phyloP scores from a whole-genome alignment of 1,140 invertebrate genomes.

The Pinna nobilis region DNA sequence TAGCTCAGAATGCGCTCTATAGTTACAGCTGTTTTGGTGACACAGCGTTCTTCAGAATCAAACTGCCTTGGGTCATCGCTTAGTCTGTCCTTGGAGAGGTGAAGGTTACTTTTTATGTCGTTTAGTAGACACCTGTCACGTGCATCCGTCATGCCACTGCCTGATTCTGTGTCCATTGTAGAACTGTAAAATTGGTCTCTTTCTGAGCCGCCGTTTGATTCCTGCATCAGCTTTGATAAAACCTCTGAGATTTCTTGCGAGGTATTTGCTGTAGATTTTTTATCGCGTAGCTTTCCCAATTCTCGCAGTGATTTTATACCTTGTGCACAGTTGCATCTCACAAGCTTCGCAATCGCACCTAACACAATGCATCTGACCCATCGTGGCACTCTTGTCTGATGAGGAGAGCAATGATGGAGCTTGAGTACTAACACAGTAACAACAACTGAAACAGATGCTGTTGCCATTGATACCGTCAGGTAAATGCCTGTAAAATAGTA shows the following conservation, averaged over 20 bases:
- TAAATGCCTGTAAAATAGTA: slow-evolving; percentile 67
- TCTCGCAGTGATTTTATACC: background rate
- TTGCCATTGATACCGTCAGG: slow-evolving; percentile 74
- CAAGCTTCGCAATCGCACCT: slow-evolving; percentile 42
- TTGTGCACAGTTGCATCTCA: slow-evolving; percentile 44
- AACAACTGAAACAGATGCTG: slow-evolving; percentile 78
- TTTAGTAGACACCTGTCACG: background rate
- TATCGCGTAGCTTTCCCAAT: background rate
- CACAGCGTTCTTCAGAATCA: background rate
- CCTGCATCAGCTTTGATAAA: background rate
- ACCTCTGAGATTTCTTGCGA: background rate
- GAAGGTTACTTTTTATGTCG: background rate
- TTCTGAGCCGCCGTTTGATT: background rate
- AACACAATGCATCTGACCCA: slow-evolving; percentile 53
- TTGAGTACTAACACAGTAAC: slow-evolving; percentile 76
- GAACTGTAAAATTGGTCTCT: background rate
- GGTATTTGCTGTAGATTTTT: background rate
- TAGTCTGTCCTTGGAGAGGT: background rate
- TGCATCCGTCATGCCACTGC: background rate
- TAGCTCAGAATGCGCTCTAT: slow-evolving; percentile 32
- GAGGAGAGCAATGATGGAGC: slow-evolving; percentile 63
- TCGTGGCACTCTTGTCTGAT: slow-evolving; percentile 59
- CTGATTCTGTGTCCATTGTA: background rate
- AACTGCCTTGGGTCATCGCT: background rate
- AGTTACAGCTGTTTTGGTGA: background rate